Base-by-base conservation (phyloP, 2,113 vertebrate genomes). In the Anas platyrhynchos region DNA sequence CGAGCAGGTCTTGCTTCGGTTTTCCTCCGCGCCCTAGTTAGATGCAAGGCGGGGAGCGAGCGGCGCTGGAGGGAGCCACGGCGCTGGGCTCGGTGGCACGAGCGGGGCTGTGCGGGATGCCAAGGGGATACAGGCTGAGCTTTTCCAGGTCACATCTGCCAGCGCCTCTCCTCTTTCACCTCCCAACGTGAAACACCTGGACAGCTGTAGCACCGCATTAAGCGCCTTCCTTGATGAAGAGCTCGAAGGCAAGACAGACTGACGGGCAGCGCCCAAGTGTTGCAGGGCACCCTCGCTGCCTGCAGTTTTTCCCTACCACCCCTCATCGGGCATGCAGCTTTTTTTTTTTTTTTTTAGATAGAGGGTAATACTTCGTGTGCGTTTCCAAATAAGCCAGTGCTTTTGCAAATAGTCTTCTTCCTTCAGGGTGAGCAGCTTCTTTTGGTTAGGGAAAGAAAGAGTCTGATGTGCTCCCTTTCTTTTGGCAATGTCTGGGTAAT, bases 81-180 rank as follows among this genome's bases (percentile, higher is more conserved):
- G 52, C 16, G 0, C 27, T 81, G 13, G 52, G 71, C 25, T 52
- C 58, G 43, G 63, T 41, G 44, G 62, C 68, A n/a, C 62, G 58
- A 0, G 0, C 74, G 63, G 2, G 21, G 88, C 83, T 75, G 34
- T 44, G 48, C 27, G 46, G 59, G 75, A 38, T 76, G 75, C 61
- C 54, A 82, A n/a, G 21, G 44, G 32, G 34, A 56, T 27, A 15
- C 46, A 32, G 27, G 41, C 48, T 43, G 71, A 74, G 59, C 34
- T 92, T 97, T 97, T 97, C 86, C 93, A 96, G 94, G 94, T 95
- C 96, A 88, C 91, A 85, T 82, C 89, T 96, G 95, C 63, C 82
- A 5, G n/a, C 0, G 29, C 0, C 1, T 71, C 85, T 71, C 69
- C 74, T 90, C 72, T 94, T 85, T 88, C 83, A 58, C 93, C 83